Evolutionary conservation across 2,888 invertebrate species (phyloP), one percentile per base, ranked within the genome.

Genomic region (Phaedon cochleariae): DNA sequence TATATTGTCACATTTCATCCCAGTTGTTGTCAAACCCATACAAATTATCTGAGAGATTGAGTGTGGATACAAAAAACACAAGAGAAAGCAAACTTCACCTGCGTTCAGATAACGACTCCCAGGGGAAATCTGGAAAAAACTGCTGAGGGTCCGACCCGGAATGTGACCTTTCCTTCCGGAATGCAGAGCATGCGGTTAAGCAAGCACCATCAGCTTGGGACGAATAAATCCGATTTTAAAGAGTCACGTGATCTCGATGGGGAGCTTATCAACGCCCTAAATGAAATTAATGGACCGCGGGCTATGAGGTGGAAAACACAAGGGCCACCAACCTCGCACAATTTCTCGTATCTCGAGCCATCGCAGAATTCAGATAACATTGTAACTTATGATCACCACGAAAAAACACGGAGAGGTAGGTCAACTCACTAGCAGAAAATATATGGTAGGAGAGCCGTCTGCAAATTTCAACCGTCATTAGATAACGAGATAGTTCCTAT

Each of bases 131-230:
- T 37, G 4, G 45, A 29, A 57, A 55, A 57, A 57, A 57, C 57
- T 57, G 18, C 57, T 48, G 45, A 57, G 26, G 46, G 57, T 12
- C 7, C 26, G 17, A 41, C 57, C n/a, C 57, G 17, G 45, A 57
- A 45, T 46, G 17, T 29, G 57, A 26, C 45, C 57, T 57, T 57
- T 26, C 57, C 45, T 45, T 12, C n/a, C 21, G n/a, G 57, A 45
- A 57, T 57, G 57, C 57, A 57, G 41, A 41, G 41, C 46, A 45
- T 57, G 57, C 57, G 57, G 57, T 57, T 46, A 57, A 57, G 29
- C 45, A 57, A 57, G 45, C 57, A 57, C 45, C 45, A 45, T 22
- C 17, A 22, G 9, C 57, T 10, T 6, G 57, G 57, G 57, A 45
- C 45, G 20, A 26, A 57, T 57, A 57, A 57, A 45, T 57, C 41